Percentiles rank a stretch among this genome's conserved stretches.
phyloP scores from a whole-genome alignment of 2,888 invertebrate genomes.

The Sesamia inferens region DNA sequence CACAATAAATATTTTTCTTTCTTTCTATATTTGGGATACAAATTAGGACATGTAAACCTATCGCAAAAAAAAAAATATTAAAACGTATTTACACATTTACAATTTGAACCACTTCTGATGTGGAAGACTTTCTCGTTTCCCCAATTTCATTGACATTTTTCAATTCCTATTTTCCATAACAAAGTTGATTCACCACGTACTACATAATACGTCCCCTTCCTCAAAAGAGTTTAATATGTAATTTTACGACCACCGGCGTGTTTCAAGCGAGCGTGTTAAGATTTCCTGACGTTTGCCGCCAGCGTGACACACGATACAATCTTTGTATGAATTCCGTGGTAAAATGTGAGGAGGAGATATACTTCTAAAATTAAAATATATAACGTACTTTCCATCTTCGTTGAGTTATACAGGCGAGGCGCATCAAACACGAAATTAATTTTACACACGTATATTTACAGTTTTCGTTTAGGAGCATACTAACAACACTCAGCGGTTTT shows the following conservation, averaged over 20 bases:
- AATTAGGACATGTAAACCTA: not conserved
- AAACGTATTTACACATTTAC: not conserved
- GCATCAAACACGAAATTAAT: no score
- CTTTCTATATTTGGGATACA: no score
- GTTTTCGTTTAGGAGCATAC: no score
- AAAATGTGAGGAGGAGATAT: not conserved
- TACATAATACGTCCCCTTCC: constrained; percentile 9
- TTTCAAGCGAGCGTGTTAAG: constrained; percentile 37
- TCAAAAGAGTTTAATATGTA: constrained; percentile 30
- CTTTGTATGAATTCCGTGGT: constrained; percentile 13
- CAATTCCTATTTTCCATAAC: constrained; percentile 21
- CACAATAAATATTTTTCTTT: no score
- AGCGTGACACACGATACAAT: constrained; percentile 44
- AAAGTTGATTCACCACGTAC: constrained; percentile 14
- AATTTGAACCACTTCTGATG: not conserved
- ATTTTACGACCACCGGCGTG: constrained; percentile 27
- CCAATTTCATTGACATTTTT: not conserved
- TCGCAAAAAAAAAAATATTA: not conserved
- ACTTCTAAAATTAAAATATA: not conserved
- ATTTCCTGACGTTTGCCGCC: constrained; percentile 17
- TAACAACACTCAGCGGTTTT: no score
- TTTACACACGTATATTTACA: no score
- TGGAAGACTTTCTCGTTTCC: not conserved
- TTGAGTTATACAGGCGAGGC: no score
- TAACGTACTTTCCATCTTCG: not conserved